phyloP scores from a whole-genome alignment of 2,113 vertebrate species.

The Hystrix brachyura region DNA sequence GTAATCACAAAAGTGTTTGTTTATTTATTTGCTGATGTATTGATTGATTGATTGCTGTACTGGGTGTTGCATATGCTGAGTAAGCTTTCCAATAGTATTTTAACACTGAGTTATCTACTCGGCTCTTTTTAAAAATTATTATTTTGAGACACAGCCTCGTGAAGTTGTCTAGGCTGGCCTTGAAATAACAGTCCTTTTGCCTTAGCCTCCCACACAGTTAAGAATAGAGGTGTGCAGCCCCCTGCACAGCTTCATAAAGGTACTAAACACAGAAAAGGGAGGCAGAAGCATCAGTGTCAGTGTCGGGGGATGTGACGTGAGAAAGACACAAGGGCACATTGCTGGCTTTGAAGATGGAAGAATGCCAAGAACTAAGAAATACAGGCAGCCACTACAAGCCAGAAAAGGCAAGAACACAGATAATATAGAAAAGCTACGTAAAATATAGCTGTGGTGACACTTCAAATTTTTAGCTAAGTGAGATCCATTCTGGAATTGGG shows the following conservation, averaged over 20 bases:
- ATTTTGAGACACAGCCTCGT: background rate
- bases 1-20: background rate
- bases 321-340: background rate
- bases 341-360: background rate
- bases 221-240: background rate
- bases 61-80: background rate
- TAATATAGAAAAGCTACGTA: background rate
- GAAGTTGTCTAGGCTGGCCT: background rate
- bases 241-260: background rate
- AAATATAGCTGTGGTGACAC: background rate
- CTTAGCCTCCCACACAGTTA: background rate
- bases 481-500: background rate
- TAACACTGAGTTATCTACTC: background rate
- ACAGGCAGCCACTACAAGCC: background rate
- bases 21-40: background rate
- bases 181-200: background rate
- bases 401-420: constrained; percentile 10
- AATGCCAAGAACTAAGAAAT: background rate
- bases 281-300: background rate
- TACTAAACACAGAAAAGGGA: background rate
- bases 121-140: background rate
- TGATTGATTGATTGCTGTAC: background rate
- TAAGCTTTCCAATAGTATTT: background rate
- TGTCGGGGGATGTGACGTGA: background rate
- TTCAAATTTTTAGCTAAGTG: background rate